These are phyloP conservation scores for Lepisosteus osseus DNA, from an alignment of 2,113 vertebrate genomes.

Conservation along the genomic window DNA sequence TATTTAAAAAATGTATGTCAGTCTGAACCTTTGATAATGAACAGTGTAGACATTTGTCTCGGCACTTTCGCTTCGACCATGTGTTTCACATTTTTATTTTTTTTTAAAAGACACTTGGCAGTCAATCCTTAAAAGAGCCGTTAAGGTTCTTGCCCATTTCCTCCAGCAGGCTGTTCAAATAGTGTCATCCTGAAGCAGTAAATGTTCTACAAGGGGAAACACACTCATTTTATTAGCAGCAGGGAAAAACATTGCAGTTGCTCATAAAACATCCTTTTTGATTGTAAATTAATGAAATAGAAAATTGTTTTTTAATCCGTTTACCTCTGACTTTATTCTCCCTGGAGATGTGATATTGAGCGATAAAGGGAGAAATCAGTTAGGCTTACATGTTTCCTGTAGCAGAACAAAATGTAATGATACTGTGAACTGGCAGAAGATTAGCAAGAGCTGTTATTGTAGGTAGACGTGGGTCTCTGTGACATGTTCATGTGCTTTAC, in stretches of 20 bases:
- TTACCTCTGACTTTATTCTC: background rate
- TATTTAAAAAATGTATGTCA: too few relatives aligned
- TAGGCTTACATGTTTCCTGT: background rate
- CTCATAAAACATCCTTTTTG: background rate
- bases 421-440: background rate
- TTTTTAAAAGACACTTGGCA: background rate
- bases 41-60: too few relatives aligned
- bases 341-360: background rate
- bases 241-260: background rate
- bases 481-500: background rate
- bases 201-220: background rate
- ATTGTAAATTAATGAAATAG: background rate
- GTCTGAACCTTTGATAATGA: too few relatives aligned
- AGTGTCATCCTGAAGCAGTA: background rate
- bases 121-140: background rate
- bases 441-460: background rate
- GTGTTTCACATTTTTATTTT: background rate
- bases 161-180: background rate
- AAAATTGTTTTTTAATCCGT: background rate
- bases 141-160: background rate
- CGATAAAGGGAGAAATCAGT: background rate
- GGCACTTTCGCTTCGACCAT: too few relatives aligned
- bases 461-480: background rate
- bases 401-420: constrained; percentile 2
- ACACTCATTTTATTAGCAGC: background rate